A percentile compares a stretch with the other conserved stretches of the same genome.
Evolutionary conservation across 2,888 invertebrate species (phyloP).

Genomic region (Urechis unicinctus): DNA sequence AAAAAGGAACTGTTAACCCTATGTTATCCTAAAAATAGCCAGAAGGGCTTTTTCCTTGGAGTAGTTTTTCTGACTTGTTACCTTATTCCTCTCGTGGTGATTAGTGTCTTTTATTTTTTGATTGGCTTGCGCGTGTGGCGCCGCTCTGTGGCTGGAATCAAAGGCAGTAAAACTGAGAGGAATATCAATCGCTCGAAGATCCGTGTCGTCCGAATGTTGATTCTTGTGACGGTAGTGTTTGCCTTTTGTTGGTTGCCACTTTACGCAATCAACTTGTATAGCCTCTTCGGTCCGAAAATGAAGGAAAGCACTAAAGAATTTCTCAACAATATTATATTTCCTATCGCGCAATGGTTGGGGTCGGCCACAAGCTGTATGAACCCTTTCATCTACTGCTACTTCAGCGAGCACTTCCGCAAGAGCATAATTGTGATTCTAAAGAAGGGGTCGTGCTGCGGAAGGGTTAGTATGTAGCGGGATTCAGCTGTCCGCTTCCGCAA

Average conservation of each 20-base stretch:
- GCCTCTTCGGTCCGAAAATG: constrained; percentile 51
- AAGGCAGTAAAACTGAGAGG: constrained; percentile 53
- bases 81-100: constrained; percentile 81
- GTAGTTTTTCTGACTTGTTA: constrained; percentile 86
- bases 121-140: constrained; percentile 78
- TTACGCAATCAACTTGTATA: constrained; percentile 80
- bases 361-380: constrained; percentile 93
- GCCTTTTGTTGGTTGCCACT: constrained; percentile 88
- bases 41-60: constrained; percentile 75
- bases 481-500: too few species aligned
- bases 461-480: not conserved
- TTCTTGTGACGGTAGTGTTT: constrained; percentile 86
- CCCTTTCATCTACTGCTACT: constrained; percentile 88
- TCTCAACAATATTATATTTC: constrained; percentile 58
- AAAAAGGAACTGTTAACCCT: not conserved
- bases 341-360: constrained; percentile 87
- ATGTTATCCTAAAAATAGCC: constrained; percentile 9
- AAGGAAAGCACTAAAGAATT: constrained; percentile 6
- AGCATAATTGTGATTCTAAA: constrained; percentile 10
- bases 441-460: constrained; percentile 7
- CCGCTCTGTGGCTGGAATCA: constrained; percentile 80
- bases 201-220: constrained; percentile 89
- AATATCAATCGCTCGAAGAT: constrained; percentile 74
- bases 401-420: constrained; percentile 47
- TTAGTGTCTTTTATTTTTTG: constrained; percentile 83